Conservation (phyloP, 2,888 invertebrate genomes). For the Phrixothrix hirtus region DNA sequence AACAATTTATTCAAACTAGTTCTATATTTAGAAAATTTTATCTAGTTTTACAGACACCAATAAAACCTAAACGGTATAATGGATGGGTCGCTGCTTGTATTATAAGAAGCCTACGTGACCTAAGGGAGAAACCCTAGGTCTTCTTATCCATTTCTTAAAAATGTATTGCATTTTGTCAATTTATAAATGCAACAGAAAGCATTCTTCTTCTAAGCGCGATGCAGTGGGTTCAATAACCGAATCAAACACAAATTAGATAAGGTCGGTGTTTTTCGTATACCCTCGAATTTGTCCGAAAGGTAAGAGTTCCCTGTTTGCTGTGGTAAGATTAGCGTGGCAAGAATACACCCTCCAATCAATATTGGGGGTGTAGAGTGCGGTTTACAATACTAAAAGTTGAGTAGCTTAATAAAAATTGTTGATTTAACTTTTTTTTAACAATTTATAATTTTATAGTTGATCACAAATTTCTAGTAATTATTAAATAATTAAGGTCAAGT, state of each 20-base stretch:
- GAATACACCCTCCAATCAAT: constrained; percentile 39
- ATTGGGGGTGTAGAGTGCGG: constrained; percentile 38
- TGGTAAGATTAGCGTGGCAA: constrained; percentile 39
- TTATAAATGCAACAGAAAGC: too few species aligned
- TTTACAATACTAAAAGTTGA: constrained; percentile 34
- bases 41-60: constrained; percentile 9
- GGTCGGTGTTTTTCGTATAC: constrained; percentile 25
- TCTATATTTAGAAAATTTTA: too few species aligned
- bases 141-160: neutral
- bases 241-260: constrained; percentile 16
- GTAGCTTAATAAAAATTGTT: too few species aligned
- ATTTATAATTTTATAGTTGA: too few species aligned
- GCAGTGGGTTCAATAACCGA: constrained; percentile 21
- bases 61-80: constrained; percentile 16
- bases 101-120: constrained; percentile 10
- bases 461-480: too few species aligned
- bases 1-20: too few species aligned
- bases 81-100: too few species aligned
- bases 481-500: too few species aligned
- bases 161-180: too few species aligned
- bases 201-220: constrained; percentile 23
- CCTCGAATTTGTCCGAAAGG: constrained; percentile 26
- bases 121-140: constrained; percentile 6
- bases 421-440: too few species aligned
- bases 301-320: constrained; percentile 30